phyloP scores from a whole-genome alignment of 2,888 invertebrate genomes.

The Morpho helenor region DNA sequence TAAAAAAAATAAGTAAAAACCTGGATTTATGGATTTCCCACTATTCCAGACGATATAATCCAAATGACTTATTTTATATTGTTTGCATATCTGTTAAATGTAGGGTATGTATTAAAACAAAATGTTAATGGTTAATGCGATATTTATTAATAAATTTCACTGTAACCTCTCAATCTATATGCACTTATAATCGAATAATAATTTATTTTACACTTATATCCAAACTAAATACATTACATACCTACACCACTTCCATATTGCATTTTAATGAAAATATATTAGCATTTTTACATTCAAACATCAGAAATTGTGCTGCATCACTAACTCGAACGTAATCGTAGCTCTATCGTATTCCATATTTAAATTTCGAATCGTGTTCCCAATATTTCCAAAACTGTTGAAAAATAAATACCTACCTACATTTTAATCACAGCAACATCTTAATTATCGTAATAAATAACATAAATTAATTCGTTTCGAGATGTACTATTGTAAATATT shows the following conservation, averaged over 20 bases:
- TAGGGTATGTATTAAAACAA: slow-evolving; percentile 29
- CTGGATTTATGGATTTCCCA: neutral
- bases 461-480: slow-evolving; percentile 61
- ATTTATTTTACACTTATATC: slow-evolving; percentile 73
- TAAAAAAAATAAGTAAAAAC: neutral
- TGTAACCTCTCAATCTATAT: slow-evolving; percentile 74
- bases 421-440: slow-evolving; percentile 65
- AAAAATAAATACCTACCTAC: slow-evolving; percentile 54
- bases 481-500: slow-evolving; percentile 42
- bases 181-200: slow-evolving; percentile 70
- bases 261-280: slow-evolving; percentile 67
- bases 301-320: slow-evolving; percentile 43
- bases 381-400: slow-evolving; percentile 23
- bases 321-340: slow-evolving; percentile 31
- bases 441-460: slow-evolving; percentile 61
- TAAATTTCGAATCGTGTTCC: slow-evolving; percentile 27
- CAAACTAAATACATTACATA: slow-evolving; percentile 59
- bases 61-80: too few species aligned
- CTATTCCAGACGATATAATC: neutral
- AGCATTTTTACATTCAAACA: slow-evolving; percentile 31
- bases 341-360: slow-evolving; percentile 40
- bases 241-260: slow-evolving; percentile 66
- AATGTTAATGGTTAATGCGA: slow-evolving; percentile 66
- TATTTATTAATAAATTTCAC: slow-evolving; percentile 78
- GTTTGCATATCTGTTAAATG: neutral